Evolutionary conservation across 2,888 invertebrate genomes (phyloP).

Genomic region (Erebia palarica): DNA sequence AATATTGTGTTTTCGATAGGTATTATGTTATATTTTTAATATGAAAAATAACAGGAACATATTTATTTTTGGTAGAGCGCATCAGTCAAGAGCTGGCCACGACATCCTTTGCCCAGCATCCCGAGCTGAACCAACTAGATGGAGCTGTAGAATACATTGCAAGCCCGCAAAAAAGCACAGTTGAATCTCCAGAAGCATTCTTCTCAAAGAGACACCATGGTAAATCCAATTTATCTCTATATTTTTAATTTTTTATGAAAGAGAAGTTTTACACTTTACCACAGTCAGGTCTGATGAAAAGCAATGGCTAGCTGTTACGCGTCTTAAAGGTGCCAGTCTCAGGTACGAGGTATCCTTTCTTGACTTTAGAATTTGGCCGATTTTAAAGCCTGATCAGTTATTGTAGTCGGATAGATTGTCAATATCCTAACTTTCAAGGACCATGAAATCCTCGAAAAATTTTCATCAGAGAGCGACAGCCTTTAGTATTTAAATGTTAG

Average conservation of each 20-base stretch:
- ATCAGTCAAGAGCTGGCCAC: conserved; percentile 45
- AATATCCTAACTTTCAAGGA: too few relatives aligned
- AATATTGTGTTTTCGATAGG: not conserved
- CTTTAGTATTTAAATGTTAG: too few relatives aligned
- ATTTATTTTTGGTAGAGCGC: conserved; percentile 43
- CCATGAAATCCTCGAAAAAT: too few relatives aligned
- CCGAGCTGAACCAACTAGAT: conserved; percentile 47
- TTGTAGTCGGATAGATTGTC: too few relatives aligned
- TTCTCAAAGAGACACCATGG: conserved; percentile 55
- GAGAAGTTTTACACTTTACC: not conserved
- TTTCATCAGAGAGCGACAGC: too few relatives aligned
- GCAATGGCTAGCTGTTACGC: too few relatives aligned
- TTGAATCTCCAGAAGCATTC: conserved; percentile 51
- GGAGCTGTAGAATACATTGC: conserved; percentile 52
- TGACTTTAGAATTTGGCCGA: too few relatives aligned
- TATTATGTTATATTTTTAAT: not conserved
- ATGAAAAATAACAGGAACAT: not conserved
- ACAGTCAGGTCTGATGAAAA: too few relatives aligned
- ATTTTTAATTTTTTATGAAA: not conserved
- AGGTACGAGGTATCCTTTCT: too few relatives aligned
- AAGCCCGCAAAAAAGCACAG: conserved; percentile 45
- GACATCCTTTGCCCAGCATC: conserved; percentile 43
- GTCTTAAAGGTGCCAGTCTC: too few relatives aligned
- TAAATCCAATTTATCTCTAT: conserved; percentile 38
- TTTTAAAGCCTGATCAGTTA: too few relatives aligned